Conservation (phyloP, 2,113 vertebrate genomes). For the Mustela nigripes region DNA sequence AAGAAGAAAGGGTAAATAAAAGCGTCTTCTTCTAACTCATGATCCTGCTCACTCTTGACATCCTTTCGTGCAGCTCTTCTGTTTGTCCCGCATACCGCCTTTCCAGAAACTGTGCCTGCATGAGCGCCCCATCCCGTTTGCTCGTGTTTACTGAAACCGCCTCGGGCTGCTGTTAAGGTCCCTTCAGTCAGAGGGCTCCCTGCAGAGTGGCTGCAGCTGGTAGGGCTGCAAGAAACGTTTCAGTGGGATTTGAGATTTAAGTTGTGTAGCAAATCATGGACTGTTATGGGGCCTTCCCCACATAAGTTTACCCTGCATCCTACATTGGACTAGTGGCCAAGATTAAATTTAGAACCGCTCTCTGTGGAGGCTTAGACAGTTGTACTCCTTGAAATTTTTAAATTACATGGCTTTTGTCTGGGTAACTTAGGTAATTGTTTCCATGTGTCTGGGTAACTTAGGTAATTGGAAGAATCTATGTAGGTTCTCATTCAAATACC, state of each 20-base stretch:
- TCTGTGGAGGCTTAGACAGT: background rate
- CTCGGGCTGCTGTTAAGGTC: background rate
- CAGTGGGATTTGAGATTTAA: background rate
- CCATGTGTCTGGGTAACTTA: background rate
- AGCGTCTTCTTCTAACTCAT: background rate
- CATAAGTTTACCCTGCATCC: background rate
- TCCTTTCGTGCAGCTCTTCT: background rate
- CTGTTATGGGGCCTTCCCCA: no score
- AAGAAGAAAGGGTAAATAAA: conserved; percentile 77
- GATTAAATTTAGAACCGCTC: background rate
- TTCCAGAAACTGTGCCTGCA: background rate
- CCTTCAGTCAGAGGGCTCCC: background rate
- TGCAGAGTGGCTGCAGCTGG: background rate
- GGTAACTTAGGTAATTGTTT: no score
- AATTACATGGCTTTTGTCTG: background rate
- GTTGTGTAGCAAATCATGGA: background rate
- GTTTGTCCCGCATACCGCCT: background rate
- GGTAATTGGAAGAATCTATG: background rate
- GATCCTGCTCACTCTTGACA: background rate
- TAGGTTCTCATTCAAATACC: background rate
- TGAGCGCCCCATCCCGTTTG: background rate
- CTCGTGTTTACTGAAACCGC: background rate
- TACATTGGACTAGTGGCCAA: background rate
- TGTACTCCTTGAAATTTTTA: background rate
- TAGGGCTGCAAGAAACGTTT: background rate